Conservation (phyloP, 2,113 vertebrate species). For the Vulpes ferrilata region DNA sequence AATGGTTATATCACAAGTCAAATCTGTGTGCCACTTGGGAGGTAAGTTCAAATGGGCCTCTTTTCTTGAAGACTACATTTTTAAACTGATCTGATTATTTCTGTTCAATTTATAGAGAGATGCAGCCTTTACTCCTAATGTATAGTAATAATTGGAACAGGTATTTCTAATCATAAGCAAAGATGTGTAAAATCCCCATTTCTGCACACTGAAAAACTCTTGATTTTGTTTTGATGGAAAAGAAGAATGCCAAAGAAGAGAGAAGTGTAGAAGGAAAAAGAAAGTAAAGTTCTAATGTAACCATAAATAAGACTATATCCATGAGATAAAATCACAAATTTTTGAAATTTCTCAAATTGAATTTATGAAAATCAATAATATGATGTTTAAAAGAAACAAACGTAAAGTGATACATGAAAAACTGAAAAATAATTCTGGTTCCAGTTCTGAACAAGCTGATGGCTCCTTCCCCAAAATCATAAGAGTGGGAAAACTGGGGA, state of each 20-base stretch:
- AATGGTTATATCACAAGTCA: slow-evolving; percentile 91
- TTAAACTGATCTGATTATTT: neutral
- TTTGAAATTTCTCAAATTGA: neutral
- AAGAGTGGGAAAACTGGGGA: neutral
- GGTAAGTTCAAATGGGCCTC: slow-evolving; percentile 86
- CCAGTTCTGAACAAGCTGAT: neutral
- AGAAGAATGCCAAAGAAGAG: neutral
- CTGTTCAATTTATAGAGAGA: neutral
- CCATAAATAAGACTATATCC: neutral
- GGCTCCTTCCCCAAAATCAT: neutral
- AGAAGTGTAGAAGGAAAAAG: neutral
- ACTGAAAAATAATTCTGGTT: neutral
- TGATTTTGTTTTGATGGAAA: neutral
- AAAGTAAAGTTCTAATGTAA: slow-evolving; percentile 5
- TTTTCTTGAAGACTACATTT: slow-evolving; percentile 10
- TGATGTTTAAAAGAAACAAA: neutral
- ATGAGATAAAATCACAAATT: neutral
- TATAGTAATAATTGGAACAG: neutral
- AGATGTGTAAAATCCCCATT: neutral
- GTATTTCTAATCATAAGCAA: neutral
- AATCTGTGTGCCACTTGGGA: slow-evolving; percentile 97
- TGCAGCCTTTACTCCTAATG: neutral
- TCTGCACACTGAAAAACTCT: neutral
- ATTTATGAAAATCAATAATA: slow-evolving; percentile 7
- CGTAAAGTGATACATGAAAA: neutral